phyloP scores from a whole-genome alignment of 2,113 vertebrate species.

The Pollimyrus isidori region DNA sequence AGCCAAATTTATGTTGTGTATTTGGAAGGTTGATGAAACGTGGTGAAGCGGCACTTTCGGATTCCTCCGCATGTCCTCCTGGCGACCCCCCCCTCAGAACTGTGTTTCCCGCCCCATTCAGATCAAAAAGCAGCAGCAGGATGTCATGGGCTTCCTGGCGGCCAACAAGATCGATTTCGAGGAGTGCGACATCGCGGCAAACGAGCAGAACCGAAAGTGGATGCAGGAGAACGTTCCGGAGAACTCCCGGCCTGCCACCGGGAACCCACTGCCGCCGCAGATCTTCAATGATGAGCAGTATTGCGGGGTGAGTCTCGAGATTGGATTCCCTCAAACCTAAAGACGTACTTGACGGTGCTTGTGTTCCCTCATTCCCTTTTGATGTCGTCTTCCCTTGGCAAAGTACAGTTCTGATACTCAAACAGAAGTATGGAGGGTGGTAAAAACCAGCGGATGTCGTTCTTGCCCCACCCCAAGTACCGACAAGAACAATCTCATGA shows the following conservation, averaged over 20 bases:
- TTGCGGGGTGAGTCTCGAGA: conserved; percentile 75
- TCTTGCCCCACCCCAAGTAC: background rate
- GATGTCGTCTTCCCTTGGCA: background rate
- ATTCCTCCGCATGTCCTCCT: background rate
- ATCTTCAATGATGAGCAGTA: conserved; percentile 88
- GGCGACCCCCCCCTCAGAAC: background rate
- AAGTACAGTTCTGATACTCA: background rate
- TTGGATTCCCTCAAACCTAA: background rate
- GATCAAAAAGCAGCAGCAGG: conserved; percentile 98
- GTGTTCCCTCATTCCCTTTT: background rate
- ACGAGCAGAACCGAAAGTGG: conserved; percentile 88
- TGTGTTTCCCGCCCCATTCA: conserved; percentile 41
- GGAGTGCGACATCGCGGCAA: conserved; percentile 89
- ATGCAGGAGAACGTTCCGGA: conserved; percentile 93
- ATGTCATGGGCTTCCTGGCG: conserved; percentile 82
- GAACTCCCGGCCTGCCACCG: conserved; percentile 70
- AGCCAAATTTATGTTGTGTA: background rate
- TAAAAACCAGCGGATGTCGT: background rate
- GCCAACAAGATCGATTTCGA: conserved; percentile 91
- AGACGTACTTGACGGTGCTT: background rate
- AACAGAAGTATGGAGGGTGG: background rate
- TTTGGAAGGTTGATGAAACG: background rate
- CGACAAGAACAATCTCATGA: background rate
- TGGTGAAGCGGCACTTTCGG: background rate
- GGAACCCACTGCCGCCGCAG: conserved; percentile 87